Percentiles rank a stretch among this genome's conserved stretches.
phyloP scores from a whole-genome alignment of 2,888 invertebrate genomes.

The Rhogogaster chlorosoma region DNA sequence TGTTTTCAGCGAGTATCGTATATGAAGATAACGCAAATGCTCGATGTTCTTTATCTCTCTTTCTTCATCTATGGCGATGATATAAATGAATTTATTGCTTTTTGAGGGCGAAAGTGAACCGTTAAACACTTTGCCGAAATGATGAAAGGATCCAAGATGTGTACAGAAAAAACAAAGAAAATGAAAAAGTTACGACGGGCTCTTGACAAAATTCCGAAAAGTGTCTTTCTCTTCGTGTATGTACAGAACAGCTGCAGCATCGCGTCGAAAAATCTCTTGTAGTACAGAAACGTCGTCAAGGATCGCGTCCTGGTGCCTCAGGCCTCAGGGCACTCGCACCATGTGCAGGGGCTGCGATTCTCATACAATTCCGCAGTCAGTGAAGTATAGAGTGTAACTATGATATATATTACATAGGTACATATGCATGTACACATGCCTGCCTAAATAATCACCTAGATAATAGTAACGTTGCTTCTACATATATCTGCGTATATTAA shows the following conservation, averaged over 20 bases:
- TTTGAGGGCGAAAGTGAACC: neutral
- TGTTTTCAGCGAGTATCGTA: neutral
- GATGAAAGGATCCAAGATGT: neutral
- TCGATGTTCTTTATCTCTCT: neutral
- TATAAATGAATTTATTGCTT: neutral
- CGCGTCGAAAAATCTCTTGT: slow-evolving; percentile 23
- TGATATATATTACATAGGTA: neutral
- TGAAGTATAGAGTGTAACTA: neutral
- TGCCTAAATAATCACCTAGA: slow-evolving; percentile 7
- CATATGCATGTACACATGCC: neutral
- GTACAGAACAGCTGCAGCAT: neutral
- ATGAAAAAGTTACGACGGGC: neutral
- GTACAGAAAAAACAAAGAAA: neutral
- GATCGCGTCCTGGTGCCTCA: slow-evolving; percentile 12
- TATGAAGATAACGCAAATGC: neutral
- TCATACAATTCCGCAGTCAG: neutral
- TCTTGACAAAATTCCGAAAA: neutral
- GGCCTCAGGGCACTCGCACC: neutral
- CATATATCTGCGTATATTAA: neutral
- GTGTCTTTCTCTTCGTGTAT: neutral
- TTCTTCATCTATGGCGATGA: neutral
- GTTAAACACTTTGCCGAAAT: neutral
- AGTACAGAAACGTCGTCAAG: slow-evolving; percentile 23
- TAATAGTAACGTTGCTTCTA: neutral
- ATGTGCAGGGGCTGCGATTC: slow-evolving; percentile 32